Conservation (phyloP, 1,140 invertebrate genomes). For the Drosophila ogumai region DNA sequence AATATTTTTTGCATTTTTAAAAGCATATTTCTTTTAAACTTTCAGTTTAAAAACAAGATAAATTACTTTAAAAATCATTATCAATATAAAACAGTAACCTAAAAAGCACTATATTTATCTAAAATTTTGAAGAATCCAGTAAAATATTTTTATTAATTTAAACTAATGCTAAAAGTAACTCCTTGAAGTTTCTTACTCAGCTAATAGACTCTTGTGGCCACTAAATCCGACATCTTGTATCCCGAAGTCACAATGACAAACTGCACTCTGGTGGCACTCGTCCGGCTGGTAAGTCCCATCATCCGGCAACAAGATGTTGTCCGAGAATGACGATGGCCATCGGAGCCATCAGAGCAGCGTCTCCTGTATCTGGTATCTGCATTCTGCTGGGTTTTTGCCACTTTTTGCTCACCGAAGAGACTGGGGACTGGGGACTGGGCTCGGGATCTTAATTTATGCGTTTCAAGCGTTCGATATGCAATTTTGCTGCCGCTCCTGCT, state of each 20-base stretch:
- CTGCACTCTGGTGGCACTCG: slow-evolving; percentile 52
- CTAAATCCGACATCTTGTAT: slow-evolving; percentile 9
- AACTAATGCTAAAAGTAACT: background rate
- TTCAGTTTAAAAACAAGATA: too few species aligned
- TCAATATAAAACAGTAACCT: background rate
- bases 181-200: background rate
- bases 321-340: slow-evolving; percentile 42
- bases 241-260: slow-evolving; percentile 46
- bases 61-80: background rate
- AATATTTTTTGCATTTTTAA: background rate
- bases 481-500: slow-evolving; percentile 32
- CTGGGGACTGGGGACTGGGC: slow-evolving; percentile 46
- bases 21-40: too few species aligned
- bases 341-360: background rate
- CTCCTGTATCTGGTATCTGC: slow-evolving; percentile 49
- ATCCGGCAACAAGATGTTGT: slow-evolving; percentile 14
- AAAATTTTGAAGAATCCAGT: background rate
- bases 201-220: slow-evolving; percentile 4
- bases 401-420: slow-evolving; percentile 26
- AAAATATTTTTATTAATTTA: background rate
- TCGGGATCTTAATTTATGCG: slow-evolving; percentile 49
- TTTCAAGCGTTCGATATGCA: slow-evolving; percentile 47
- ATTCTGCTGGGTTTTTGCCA: slow-evolving; percentile 36
- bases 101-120: accelerated
- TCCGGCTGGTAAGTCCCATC: slow-evolving; percentile 19